Evolutionary conservation across 1,140 invertebrate genomes (phyloP).

Genomic region (Pogonomyrmex californicus): DNA sequence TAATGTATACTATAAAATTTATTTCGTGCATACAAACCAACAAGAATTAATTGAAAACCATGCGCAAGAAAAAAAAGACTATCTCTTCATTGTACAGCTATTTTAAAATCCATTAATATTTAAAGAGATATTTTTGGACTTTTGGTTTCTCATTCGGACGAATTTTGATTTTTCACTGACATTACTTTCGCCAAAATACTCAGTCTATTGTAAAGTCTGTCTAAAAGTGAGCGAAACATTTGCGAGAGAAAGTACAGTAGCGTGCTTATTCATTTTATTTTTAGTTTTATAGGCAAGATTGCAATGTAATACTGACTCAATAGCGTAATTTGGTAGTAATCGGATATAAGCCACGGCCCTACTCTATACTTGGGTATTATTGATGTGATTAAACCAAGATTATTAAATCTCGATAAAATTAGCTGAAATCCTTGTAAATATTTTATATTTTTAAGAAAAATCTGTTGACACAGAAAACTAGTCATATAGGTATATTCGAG

Average conservation of each 20-base stretch:
- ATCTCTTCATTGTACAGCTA: conserved; percentile 59
- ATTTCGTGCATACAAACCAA: conserved; percentile 66
- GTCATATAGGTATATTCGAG: conserved; percentile 87
- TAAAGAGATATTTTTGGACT: conserved; percentile 36
- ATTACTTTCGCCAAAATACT: conserved; percentile 57
- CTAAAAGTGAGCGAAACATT: conserved; percentile 32
- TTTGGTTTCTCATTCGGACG: neutral
- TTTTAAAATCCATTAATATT: conserved; percentile 41
- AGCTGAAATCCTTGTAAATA: conserved; percentile 86
- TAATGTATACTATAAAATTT: conserved; percentile 61
- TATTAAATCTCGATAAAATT: conserved; percentile 84
- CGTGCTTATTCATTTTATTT: conserved; percentile 48
- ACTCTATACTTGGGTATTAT: conserved; percentile 83
- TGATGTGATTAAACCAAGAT: conserved; percentile 85
- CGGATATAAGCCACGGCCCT: conserved; percentile 76
- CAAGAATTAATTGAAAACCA: conserved; percentile 27
- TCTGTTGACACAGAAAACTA: conserved; percentile 86
- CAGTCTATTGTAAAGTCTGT: conserved; percentile 47
- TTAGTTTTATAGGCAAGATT: conserved; percentile 39
- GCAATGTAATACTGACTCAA: conserved; percentile 63
- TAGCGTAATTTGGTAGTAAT: conserved; percentile 68
- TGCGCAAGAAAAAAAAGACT: conserved; percentile 39
- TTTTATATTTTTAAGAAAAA: conserved; percentile 87
- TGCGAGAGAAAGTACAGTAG: conserved; percentile 41
- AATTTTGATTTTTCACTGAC: conserved; percentile 21